These are phyloP conservation scores for Anastrepha obliqua DNA, from an alignment of 1,140 invertebrate species.

Conservation along the genomic window DNA sequence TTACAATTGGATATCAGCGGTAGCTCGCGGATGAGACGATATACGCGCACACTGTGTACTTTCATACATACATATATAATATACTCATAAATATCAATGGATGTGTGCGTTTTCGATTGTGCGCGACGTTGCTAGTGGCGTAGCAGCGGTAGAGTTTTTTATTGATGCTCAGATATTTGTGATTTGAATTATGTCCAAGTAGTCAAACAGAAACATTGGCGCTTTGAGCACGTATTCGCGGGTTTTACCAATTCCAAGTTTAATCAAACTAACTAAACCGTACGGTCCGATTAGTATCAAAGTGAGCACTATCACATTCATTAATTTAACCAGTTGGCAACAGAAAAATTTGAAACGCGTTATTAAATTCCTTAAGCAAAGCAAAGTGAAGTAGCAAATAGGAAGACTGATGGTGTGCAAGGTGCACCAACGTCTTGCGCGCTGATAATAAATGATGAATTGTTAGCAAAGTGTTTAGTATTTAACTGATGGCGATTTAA, in stretches of 20 bases:
- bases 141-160: slow-evolving; percentile 65
- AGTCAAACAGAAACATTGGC: slow-evolving; percentile 75
- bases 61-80: not conserved
- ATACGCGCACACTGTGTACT: not conserved
- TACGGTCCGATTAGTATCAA: not conserved
- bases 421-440: slow-evolving; percentile 56
- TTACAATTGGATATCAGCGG: slow-evolving; percentile 38
- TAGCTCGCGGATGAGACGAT: slow-evolving; percentile 17
- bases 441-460: slow-evolving; percentile 67
- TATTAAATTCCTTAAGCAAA: not conserved
- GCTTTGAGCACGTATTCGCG: slow-evolving; percentile 74
- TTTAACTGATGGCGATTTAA: slow-evolving; percentile 63
- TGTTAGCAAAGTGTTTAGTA: slow-evolving; percentile 64
- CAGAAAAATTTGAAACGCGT: not conserved
- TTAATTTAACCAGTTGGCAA: slow-evolving; percentile 47
- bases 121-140: not conserved
- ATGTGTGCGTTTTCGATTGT: slow-evolving; percentile 9
- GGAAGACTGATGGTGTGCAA: not conserved
- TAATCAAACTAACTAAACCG: slow-evolving; percentile 5
- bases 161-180: slow-evolving; percentile 74
- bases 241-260: slow-evolving; percentile 59
- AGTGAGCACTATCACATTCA: slow-evolving; percentile 15
- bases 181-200: slow-evolving; percentile 73
- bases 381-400: not conserved
- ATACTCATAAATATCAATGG: not conserved